These are phyloP conservation scores for Metopia argyrocephala DNA, from an alignment of 2,888 invertebrate species.

Conservation along the genomic window DNA sequence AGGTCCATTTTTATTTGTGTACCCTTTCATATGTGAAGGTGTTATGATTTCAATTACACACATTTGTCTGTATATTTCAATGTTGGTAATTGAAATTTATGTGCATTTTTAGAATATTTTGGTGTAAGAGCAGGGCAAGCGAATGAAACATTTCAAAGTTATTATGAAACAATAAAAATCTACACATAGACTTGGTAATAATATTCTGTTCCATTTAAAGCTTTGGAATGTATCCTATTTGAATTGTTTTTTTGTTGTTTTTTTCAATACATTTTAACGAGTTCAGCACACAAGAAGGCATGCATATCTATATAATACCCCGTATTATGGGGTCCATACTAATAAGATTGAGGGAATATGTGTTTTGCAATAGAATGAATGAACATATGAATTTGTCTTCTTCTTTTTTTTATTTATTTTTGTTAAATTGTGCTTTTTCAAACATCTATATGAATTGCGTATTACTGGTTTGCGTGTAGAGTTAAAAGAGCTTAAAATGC, in stretches of 20 bases:
- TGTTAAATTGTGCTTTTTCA: no score
- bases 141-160: conserved; percentile 20
- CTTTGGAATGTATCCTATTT: conserved; percentile 5
- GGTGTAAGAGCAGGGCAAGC: not conserved
- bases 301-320: not conserved
- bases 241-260: conserved; percentile 16
- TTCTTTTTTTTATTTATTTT: no score
- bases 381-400: no score
- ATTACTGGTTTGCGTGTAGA: not conserved
- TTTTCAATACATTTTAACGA: not conserved
- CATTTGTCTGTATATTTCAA: conserved; percentile 9
- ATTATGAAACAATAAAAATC: conserved; percentile 41
- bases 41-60: conserved; percentile 1
- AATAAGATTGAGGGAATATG: no score
- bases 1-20: conserved; percentile 6
- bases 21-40: conserved; percentile 1
- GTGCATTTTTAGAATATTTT: conserved; percentile 40
- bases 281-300: conserved; percentile 9
- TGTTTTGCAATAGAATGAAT: no score
- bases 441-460: not conserved
- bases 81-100: conserved; percentile 47
- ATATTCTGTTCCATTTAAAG: not conserved
- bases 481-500: not conserved
- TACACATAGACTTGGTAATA: not conserved
- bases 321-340: no score